Evolutionary conservation across 1,140 invertebrate genomes (phyloP), one percentile per base, ranked within the genome.

Genomic region (Drosophila guanche): DNA sequence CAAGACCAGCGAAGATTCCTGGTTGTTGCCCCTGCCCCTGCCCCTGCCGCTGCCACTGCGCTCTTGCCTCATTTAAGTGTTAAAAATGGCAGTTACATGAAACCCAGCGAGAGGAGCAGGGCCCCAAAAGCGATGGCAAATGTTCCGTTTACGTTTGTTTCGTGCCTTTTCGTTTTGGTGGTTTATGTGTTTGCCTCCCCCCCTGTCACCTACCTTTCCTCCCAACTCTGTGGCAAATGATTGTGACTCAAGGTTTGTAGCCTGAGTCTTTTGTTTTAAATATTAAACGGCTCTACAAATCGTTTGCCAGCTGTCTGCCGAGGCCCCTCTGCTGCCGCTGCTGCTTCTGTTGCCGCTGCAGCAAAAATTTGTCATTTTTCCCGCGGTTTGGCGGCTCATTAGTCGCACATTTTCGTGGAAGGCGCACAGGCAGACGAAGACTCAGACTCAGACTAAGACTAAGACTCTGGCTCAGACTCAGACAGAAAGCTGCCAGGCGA

Each of bases 81-180:
- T 86, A 86, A 86, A 86, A 86, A 86, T 86, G 83, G 83, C 83
- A 88, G 83, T 84, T 78, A 86, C 83, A 86, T 86, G 83, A 73
- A 68, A 68, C 53, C 63, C 12, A 66, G 71, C 79, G 33, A 37
- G 33, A 37, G 33, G 33, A 37, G 33, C 33, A 37, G 33, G 33
- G 33, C 33, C 33, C 33, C 33, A 57, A 69, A 46, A 52, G 43
- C 51, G 56, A 43, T 61, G 56, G 70, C 41, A 88, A 86, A 83
- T 88, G 81, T 86, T 88, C 68, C 73, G 67, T 88, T 88, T 86
- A 83, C 83, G 81, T 86, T 80, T 81, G 47, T 85, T 73, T 76
- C 57, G 66, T 62, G 56, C 48, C 75, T 46, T 58, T 40, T 23
- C 40, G 46, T 41, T 51, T 40, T 43, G 50, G 20, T 59, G 63